Evolutionary conservation across 2,797 vertebrate genomes (phyloP), one percentile per base, ranked within the genome.

Genomic region (Acridotheres tristis): DNA sequence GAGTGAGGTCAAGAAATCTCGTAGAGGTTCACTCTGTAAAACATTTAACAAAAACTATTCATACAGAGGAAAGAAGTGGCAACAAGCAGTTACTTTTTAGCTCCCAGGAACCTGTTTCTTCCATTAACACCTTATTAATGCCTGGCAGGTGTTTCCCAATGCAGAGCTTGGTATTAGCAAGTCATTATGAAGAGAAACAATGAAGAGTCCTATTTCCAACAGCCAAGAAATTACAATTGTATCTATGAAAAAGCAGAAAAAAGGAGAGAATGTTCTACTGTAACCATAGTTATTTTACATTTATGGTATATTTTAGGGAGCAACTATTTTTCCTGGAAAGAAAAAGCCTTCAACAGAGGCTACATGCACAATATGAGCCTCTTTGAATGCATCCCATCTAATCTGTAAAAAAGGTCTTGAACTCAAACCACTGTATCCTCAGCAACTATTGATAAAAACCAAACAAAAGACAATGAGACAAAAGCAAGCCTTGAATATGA

Each of bases 61-160:
- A 66, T 75, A 47, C 11, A 30, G 51, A 85, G 34, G 34, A 43
- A 89, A 79, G 40, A 66, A 25, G 62, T 15, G 12, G 58, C 48
- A 89, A 95, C 67, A 71, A 38, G n/a, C 42, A 61, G 40, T 66
- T 89, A 30, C 29, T 85, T 85, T 78, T 83, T 45, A 73, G 87
- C 72, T 80, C 55, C 85, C 40, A 73, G 42, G 59, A 88, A 73
- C n/a, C 65, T 59, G 55, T 45, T 91, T 80, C 43, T 80, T 77
- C 76, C 75, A 82, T 76, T 95, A 88, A 63, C 40, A 69, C 30
- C n/a, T 76, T 66, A 79, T 69, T 91, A 82, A 91, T 76, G 82
- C 57, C 68, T 43, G 5, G 61, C 82, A 93, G 45, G 57, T 85
- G 76, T 74, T 94, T 94, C 75, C 75, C 75, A 68, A n/a, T 29